A percentile compares a stretch with the other conserved stretches of the same genome.
phyloP scores from a whole-genome alignment of 2,797 vertebrate genomes.

The Cynopterus sphinx region DNA sequence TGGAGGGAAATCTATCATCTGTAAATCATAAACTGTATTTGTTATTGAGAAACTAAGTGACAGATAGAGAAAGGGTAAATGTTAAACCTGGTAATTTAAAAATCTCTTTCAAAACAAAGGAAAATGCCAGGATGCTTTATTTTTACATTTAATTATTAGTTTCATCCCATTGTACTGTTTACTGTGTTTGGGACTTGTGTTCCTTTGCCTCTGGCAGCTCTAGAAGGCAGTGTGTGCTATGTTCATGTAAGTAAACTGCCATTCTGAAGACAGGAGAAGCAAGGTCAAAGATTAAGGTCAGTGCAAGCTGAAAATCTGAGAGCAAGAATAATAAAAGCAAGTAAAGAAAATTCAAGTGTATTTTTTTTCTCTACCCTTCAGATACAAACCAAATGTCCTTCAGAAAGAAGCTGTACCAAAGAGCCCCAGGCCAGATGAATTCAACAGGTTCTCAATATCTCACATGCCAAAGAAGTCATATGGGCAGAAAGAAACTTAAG shows the following conservation, averaged over 20 bases:
- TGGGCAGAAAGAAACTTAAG: constrained; percentile 51
- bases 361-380: constrained; percentile 45
- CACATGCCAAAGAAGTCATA: constrained; percentile 67
- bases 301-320: background rate
- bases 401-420: background rate
- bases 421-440: constrained; percentile 58
- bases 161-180: constrained; percentile 13
- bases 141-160: constrained; percentile 77
- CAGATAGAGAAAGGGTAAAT: constrained; percentile 26
- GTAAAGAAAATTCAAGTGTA: constrained; percentile 69
- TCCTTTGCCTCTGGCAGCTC: background rate
- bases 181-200: constrained; percentile 2
- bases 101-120: constrained; percentile 70
- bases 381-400: constrained; percentile 39
- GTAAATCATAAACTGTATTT: background rate
- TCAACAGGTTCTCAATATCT: constrained; percentile 25
- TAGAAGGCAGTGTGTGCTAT: background rate
- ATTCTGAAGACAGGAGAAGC: constrained; percentile 68
- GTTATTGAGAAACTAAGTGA: background rate
- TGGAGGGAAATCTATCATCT: background rate
- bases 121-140: constrained; percentile 66
- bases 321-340: constrained; percentile 72
- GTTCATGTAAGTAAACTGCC: background rate
- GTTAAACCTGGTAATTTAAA: constrained; percentile 68
- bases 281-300: constrained; percentile 65